Conservation (phyloP, 2,888 invertebrate species). For the Temnothorax ravouxi region DNA sequence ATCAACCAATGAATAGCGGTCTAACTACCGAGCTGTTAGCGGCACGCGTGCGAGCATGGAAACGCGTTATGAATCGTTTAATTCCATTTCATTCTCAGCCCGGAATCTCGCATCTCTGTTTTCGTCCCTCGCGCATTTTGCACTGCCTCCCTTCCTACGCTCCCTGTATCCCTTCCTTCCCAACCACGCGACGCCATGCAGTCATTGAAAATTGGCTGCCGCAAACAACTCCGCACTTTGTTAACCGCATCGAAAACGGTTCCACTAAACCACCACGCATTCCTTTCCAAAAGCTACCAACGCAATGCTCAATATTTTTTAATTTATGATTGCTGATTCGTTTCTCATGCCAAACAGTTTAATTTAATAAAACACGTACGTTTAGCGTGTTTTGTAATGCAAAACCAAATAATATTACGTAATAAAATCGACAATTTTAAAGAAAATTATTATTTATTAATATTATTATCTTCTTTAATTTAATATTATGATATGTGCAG, state of each 20-base stretch:
- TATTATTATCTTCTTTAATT: conserved; percentile 17
- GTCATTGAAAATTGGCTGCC: conserved; percentile 56
- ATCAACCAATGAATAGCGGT: conserved; percentile 77
- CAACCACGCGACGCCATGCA: conserved; percentile 44
- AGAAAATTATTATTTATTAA: conserved; percentile 15
- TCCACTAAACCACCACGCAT: conserved; percentile 24
- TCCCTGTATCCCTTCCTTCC: neutral
- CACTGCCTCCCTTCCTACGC: neutral
- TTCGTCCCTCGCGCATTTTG: conserved; percentile 34
- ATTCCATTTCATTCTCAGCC: conserved; percentile 75
- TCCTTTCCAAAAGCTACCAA: conserved; percentile 36
- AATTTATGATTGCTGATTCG: neutral
- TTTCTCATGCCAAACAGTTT: neutral
- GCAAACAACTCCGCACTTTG: conserved; percentile 50
- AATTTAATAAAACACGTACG: neutral
- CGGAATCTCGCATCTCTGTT: conserved; percentile 51
- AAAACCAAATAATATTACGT: neutral
- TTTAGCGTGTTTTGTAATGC: neutral
- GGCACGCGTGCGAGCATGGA: conserved; percentile 70
- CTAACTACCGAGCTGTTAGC: conserved; percentile 78
- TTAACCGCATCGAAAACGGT: conserved; percentile 48
- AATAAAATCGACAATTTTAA: neutral
- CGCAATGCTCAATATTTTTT: conserved; percentile 11
- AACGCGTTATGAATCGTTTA: conserved; percentile 79
- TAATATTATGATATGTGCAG: neutral